Base-by-base conservation (phyloP, 2,888 invertebrate species). In the Habrosyne pyritoides region DNA sequence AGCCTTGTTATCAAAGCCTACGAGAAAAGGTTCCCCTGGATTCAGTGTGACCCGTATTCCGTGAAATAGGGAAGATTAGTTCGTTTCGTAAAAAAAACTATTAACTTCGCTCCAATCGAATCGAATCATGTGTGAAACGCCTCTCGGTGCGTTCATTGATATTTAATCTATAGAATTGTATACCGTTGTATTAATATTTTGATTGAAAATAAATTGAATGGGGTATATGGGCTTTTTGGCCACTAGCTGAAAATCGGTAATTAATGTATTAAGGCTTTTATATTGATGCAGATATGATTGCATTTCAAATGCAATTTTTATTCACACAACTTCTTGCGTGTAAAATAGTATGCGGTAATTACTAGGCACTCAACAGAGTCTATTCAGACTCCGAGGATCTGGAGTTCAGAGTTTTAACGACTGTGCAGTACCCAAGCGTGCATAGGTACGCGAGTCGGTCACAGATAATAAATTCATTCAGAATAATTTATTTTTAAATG, bases 41-140 rank as follows among this genome's bases (percentile, higher is more conserved):
- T 47, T 21, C 50, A 28, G 28, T 28, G 21, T 42, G 21, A 30
- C 28, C 50, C 26, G 10, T 36, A 49, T 24, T 12, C 52, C 48
- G 55, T 52, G 53, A 53, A 53, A 56, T 56, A 46, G 53, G 46
- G 10, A 48, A 22, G 56, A 48, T 53, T 46, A 56, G 49, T 26
- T 33, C 28, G 5, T 46, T 53, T 33, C 46, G 28, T 28, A 50
- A 56, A 56, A n/a, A 55, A 55, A 49, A 52, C 52, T 50, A 56
- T 30, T 46, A 46, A 48, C 53, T 28, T 12, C 14, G 22, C 26
- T 33, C 12, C 26, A 49, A 53, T 55, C 42, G 53, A 24, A 52
- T 26, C 1, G 28, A 10, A 50, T 28, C 28, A 50, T 18, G 28
- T 21, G 30, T 50, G 50, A 28, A 30, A 21, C 21, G 42, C 18